Percentiles rank a stretch among this genome's conserved stretches.
These are phyloP conservation scores for Eumacrocentrus americanus DNA, from an alignment of 2,888 invertebrate species.

Conservation along the genomic window DNA sequence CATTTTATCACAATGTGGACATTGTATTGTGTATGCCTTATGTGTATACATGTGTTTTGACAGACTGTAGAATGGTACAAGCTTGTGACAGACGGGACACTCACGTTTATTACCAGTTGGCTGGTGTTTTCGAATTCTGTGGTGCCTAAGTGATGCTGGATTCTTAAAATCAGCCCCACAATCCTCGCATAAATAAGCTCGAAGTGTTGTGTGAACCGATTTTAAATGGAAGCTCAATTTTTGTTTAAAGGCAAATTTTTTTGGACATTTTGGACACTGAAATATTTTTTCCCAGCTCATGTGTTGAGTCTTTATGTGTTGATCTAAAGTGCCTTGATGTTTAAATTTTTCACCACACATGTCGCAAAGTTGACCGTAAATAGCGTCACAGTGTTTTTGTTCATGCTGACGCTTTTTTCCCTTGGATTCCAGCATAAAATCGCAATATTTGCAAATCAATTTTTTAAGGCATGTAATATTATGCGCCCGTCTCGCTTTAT, in stretches of 20 bases:
- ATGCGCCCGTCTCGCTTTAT: constrained; percentile 54
- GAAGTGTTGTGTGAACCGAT: constrained; percentile 55
- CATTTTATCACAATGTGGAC: constrained; percentile 60
- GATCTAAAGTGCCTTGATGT: constrained; percentile 58
- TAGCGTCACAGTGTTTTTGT: constrained; percentile 56
- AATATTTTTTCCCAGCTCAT: constrained; percentile 58
- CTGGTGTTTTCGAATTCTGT: constrained; percentile 58
- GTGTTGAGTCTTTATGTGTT: constrained; percentile 56
- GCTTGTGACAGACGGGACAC: constrained; percentile 55
- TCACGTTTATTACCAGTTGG: constrained; percentile 55
- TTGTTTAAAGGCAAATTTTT: constrained; percentile 58
- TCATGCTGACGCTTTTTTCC: constrained; percentile 59
- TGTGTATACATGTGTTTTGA: constrained; percentile 61
- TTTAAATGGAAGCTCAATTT: constrained; percentile 58
- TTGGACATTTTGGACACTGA: constrained; percentile 58
- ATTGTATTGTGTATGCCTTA: constrained; percentile 57
- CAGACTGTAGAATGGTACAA: constrained; percentile 58
- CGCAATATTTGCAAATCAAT: constrained; percentile 54
- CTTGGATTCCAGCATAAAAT: constrained; percentile 51
- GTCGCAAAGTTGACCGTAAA: constrained; percentile 56
- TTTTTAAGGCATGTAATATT: constrained; percentile 53
- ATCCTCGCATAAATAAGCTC: constrained; percentile 58
- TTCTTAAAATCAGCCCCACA: constrained; percentile 60
- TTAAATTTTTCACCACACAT: constrained; percentile 59
- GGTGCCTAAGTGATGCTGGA: constrained; percentile 57